A percentile compares a stretch with the other conserved stretches of the same genome.
phyloP scores from a whole-genome alignment of 2,888 invertebrate genomes.

The Brachypalpus laphriformis region DNA sequence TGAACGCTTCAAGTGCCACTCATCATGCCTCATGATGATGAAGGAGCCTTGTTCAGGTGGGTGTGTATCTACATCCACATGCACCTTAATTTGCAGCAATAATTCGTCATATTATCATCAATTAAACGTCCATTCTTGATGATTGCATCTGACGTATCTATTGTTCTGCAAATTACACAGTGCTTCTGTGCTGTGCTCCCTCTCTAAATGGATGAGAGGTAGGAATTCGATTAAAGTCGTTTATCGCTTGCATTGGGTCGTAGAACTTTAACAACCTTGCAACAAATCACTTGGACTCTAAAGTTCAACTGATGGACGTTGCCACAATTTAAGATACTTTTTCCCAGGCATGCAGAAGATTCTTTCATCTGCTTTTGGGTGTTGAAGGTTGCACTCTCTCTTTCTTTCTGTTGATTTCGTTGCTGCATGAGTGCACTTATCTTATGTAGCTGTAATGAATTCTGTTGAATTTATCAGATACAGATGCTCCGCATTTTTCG shows the following conservation, averaged over 20 bases:
- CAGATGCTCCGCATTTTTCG: not conserved
- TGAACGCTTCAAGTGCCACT: not conserved
- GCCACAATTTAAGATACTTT: not conserved
- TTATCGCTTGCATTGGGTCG: slow-evolving; percentile 25
- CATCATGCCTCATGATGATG: not conserved
- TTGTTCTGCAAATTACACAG: slow-evolving; percentile 15
- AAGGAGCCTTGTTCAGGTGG: not conserved
- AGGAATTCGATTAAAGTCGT: slow-evolving; percentile 16
- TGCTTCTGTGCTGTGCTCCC: not conserved
- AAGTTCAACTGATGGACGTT: not conserved
- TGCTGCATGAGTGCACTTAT: not conserved
- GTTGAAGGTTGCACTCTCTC: not conserved
- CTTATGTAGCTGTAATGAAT: not conserved
- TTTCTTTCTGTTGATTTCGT: not conserved
- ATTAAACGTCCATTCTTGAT: slow-evolving; percentile 42
- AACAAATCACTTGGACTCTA: not conserved
- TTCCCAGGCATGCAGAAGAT: not conserved
- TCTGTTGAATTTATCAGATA: slow-evolving; percentile 13
- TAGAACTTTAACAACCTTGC: not conserved
- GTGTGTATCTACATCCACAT: not conserved
- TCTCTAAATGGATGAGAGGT: not conserved
- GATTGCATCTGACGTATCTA: slow-evolving; percentile 23
- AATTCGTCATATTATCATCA: slow-evolving; percentile 46
- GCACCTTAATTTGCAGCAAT: slow-evolving; percentile 6
- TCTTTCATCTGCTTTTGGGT: not conserved